phyloP scores from a whole-genome alignment of 2,113 vertebrate species.

The Lagopus muta region DNA sequence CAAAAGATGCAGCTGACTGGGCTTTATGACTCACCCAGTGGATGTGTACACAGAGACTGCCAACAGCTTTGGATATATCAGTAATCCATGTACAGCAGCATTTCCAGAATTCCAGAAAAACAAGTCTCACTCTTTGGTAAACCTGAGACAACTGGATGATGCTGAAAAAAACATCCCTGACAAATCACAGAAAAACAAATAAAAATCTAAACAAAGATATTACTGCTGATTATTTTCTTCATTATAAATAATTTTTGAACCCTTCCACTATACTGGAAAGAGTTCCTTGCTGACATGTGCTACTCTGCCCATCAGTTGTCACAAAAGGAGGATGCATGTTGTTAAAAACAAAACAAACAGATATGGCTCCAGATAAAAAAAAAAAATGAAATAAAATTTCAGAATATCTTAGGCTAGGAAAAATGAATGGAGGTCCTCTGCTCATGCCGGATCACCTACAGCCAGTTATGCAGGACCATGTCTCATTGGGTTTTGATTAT shows the following conservation, averaged over 20 bases:
- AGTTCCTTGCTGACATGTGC: neutral
- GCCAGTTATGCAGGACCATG: neutral
- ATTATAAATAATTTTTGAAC: neutral
- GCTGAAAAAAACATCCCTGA: conserved; percentile 27
- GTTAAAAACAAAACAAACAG: neutral
- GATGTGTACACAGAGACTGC: conserved; percentile 10
- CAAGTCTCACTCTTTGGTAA: neutral
- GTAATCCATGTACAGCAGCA: conserved; percentile 19
- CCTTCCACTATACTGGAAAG: neutral
- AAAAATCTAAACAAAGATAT: neutral
- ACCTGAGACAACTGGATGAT: conserved; percentile 37
- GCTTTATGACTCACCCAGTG: neutral
- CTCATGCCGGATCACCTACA: neutral
- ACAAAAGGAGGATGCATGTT: neutral
- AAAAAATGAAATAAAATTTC: neutral
- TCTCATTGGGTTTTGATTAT: neutral
- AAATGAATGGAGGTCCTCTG: neutral
- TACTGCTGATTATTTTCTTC: neutral
- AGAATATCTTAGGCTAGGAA: conserved; percentile 19
- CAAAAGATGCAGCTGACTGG: conserved; percentile 23
- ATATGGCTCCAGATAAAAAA: neutral
- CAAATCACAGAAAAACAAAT: conserved; percentile 24
- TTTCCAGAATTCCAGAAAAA: conserved; percentile 56
- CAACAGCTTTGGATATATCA: conserved; percentile 29
- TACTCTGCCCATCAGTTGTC: neutral